Evolutionary conservation across 2,888 invertebrate species (phyloP).

Genomic region (Nysson spinosus): DNA sequence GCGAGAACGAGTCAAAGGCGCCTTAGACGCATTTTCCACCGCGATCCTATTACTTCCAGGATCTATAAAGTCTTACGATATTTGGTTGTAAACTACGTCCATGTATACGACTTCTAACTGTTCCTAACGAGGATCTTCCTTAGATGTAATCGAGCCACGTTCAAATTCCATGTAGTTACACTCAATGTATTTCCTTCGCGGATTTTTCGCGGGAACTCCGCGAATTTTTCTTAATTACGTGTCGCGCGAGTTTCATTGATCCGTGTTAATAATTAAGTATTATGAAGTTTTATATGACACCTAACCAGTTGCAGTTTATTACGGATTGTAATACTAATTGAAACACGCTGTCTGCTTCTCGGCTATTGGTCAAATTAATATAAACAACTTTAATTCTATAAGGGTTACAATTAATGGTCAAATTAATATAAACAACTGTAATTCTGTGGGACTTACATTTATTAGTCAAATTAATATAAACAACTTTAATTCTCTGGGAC

Average conservation of each 20-base stretch:
- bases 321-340: no score
- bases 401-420: no score
- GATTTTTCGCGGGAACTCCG: conserved; percentile 3
- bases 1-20: conserved; percentile 25
- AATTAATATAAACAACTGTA: no score
- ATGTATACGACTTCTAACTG: conserved; percentile 24
- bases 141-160: conserved; percentile 26
- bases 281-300: background rate
- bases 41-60: conserved; percentile 28
- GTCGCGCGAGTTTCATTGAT: background rate
- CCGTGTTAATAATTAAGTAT: background rate
- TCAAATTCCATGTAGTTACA: conserved; percentile 23
- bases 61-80: conserved; percentile 47
- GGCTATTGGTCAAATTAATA: no score
- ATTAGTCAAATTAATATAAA: no score
- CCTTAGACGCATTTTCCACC: conserved; percentile 10
- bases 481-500: no score
- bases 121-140: conserved; percentile 43
- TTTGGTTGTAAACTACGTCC: conserved; percentile 34
- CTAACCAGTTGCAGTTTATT: background rate
- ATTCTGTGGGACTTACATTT: no score
- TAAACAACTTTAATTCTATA: no score
- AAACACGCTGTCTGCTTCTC: no score
- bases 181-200: conserved; percentile 5
- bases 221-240: background rate